Base-by-base conservation (phyloP, 2,797 vertebrate genomes). In the Crotalus adamanteus region DNA sequence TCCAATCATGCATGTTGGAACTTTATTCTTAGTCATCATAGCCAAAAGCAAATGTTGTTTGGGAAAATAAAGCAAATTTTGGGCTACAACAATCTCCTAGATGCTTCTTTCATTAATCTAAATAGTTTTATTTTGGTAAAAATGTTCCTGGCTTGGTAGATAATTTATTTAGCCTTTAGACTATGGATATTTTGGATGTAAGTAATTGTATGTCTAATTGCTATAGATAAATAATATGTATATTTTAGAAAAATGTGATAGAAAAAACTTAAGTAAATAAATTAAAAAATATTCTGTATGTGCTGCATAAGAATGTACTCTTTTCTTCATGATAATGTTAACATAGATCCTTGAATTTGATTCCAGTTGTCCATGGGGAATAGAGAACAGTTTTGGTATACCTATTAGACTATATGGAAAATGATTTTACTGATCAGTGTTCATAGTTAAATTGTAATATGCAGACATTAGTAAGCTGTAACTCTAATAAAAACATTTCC, bases 371-470 rank as follows among this genome's bases (percentile, higher is more conserved):
- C 59, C 47, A 63, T 16, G 13, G n/a, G 18, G n/a, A 83, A 92
- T 88, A 42, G 14, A 89, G 59, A 16, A 5, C 65, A 90, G 16
- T 53, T 37, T 22, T 63, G 18, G 3, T 9, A 86, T 0, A 51
- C 57, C 88, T 61, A 2, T 8, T 1, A 37, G 86, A 4, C 61
- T 7, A 0, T 3, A 1, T 37, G 22, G 59, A 87, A 13, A 0
- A 1, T 0, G 0, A n/a, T 51, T 94, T 88, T 2, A 18, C 3
- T 91, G 11, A 0, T 73, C n/a, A 69, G 47, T 0, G 0, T 0
- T 9, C n/a, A 9, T 8, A 91, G 42, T 14, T 6, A 0, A 0
- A 0, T 8, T 94, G 5, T 86, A 57, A 91, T 7, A 59, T 61
- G 69, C 5, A 2, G 0, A 0, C 26, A 93, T 31, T 13, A 86